Evolutionary conservation across 2,113 vertebrate species (phyloP).

Genomic region (Lepisosteus oculatus): DNA sequence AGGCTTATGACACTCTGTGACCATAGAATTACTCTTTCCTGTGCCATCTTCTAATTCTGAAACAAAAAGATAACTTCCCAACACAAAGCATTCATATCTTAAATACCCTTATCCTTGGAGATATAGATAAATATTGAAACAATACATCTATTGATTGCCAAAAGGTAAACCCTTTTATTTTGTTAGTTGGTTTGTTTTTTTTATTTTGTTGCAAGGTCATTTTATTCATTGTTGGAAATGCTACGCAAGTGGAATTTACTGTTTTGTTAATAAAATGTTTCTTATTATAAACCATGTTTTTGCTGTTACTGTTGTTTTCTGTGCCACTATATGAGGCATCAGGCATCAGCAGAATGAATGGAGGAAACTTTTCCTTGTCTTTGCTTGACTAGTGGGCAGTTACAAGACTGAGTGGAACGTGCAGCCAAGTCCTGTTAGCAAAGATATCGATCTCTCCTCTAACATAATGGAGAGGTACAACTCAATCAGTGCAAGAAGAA

Average conservation of each 20-base stretch:
- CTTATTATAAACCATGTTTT: slow-evolving; percentile 68
- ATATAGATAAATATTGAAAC: too few species aligned
- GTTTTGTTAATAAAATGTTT: slow-evolving; percentile 90
- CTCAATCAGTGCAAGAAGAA: neutral
- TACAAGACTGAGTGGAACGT: neutral
- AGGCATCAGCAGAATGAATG: neutral
- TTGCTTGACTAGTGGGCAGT: neutral
- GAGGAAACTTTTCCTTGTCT: neutral
- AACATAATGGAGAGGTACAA: neutral
- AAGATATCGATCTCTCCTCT: neutral
- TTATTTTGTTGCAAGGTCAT: slow-evolving; percentile 81
- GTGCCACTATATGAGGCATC: neutral
- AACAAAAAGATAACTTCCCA: slow-evolving; percentile 57
- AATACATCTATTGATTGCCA: slow-evolving; percentile 33
- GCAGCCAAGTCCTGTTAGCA: neutral
- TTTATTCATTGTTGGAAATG: slow-evolving; percentile 85
- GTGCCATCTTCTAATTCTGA: slow-evolving; percentile 6
- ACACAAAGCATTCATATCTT: slow-evolving; percentile 57
- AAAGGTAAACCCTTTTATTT: neutral
- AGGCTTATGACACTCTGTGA: slow-evolving; percentile 5
- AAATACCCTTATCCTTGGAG: slow-evolving; percentile 61
- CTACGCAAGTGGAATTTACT: slow-evolving; percentile 86
- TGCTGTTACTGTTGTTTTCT: neutral
- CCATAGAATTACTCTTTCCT: neutral
- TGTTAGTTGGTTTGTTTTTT: slow-evolving; percentile 68